Conservation (phyloP, 2,888 invertebrate species). For the Ichneumoninae sp. region DNA sequence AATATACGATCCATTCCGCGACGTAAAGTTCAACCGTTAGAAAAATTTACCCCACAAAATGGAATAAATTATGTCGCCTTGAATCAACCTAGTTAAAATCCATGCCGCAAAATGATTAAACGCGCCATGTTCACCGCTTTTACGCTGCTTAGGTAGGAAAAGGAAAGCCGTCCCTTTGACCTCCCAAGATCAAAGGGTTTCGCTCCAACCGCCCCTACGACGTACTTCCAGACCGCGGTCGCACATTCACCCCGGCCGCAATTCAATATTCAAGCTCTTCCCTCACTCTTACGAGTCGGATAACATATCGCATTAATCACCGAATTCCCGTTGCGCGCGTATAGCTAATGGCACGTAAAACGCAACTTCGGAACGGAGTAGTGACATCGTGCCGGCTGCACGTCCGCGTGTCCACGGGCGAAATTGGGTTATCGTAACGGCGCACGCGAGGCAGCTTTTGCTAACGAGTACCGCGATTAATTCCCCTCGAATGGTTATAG, state of each 20-base stretch:
- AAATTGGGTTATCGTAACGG: slow-evolving; percentile 43
- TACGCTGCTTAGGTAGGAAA: background rate
- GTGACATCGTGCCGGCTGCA: slow-evolving; percentile 7
- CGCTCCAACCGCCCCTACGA: background rate
- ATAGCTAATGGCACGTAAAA: background rate
- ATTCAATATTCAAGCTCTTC: background rate
- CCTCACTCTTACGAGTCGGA: background rate
- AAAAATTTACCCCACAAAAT: background rate
- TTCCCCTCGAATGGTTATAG: slow-evolving; percentile 60
- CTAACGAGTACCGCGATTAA: slow-evolving; percentile 66
- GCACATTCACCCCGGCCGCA: background rate
- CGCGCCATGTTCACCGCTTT: background rate
- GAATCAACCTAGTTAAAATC: background rate
- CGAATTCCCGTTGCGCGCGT: background rate
- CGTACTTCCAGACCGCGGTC: background rate
- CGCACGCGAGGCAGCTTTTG: slow-evolving; percentile 47
- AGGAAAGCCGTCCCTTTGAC: background rate
- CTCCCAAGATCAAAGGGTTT: background rate
- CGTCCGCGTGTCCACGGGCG: slow-evolving; percentile 3
- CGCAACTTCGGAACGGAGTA: slow-evolving; percentile 28
- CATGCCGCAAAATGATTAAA: background rate
- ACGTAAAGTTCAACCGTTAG: no score
- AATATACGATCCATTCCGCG: no score
- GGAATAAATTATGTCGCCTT: background rate
- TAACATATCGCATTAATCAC: background rate